These are phyloP conservation scores for Spheniscus humboldti DNA, from an alignment of 2,797 vertebrate species.

Conservation along the genomic window DNA sequence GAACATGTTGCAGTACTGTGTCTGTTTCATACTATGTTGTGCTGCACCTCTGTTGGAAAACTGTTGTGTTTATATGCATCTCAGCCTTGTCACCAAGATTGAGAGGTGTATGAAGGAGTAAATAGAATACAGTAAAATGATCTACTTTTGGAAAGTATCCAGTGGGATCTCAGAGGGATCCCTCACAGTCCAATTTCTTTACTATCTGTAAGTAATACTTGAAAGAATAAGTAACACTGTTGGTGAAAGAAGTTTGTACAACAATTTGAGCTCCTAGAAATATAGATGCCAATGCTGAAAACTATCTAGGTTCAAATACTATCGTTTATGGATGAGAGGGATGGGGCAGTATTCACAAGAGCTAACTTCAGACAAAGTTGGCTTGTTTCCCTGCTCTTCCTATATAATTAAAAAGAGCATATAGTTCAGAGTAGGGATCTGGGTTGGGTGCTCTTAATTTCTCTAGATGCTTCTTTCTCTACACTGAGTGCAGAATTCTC, in stretches of 20 bases:
- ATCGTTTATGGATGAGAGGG: not conserved
- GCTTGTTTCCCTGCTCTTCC: not conserved
- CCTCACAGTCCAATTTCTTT: slow-evolving; percentile 61
- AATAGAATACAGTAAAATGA: slow-evolving; percentile 63
- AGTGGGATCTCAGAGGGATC: slow-evolving; percentile 58
- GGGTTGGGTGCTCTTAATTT: not conserved
- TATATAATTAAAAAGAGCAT: not conserved
- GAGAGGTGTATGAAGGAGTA: slow-evolving; percentile 60
- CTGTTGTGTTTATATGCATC: slow-evolving; percentile 61
- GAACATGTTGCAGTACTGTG: slow-evolving; percentile 29
- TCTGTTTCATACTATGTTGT: slow-evolving; percentile 33
- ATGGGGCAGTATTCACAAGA: not conserved
- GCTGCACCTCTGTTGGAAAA: slow-evolving; percentile 53
- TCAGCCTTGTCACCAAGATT: slow-evolving; percentile 60
- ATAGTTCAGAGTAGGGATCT: not conserved
- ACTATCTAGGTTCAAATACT: not conserved
- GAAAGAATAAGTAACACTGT: slow-evolving; percentile 50
- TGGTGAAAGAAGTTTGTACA: not conserved
- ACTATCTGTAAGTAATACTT: slow-evolving; percentile 54
- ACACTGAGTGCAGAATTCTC: not conserved
- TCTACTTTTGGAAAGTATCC: slow-evolving; percentile 53
- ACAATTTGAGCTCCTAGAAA: not conserved
- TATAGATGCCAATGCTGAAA: not conserved
- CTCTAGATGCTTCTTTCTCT: not conserved
- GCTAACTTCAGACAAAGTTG: not conserved